Percentiles rank a stretch among this genome's conserved stretches.
These are phyloP conservation scores for Drosophila nannoptera DNA, from an alignment of 1,140 invertebrate genomes.

Conservation along the genomic window DNA sequence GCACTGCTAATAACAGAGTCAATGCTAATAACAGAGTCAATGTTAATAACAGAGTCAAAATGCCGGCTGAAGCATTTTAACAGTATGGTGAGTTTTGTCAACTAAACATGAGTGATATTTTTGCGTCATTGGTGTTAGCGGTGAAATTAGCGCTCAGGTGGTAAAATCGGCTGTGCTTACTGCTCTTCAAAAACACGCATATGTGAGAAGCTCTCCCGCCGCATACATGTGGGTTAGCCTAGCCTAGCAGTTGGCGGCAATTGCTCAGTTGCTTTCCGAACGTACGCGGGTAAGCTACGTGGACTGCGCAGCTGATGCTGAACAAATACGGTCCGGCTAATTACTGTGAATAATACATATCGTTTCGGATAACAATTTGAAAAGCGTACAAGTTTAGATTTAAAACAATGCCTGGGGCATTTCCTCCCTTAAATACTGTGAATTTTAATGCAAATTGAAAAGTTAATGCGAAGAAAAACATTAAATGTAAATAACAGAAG, in stretches of 20 bases:
- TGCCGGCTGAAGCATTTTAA: too few species aligned
- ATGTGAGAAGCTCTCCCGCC: slow-evolving; percentile 10
- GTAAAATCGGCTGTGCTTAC: slow-evolving; percentile 14
- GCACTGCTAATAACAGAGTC: neutral
- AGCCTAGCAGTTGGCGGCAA: slow-evolving; percentile 13
- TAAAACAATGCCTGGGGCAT: slow-evolving; percentile 15
- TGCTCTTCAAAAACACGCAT: slow-evolving; percentile 17
- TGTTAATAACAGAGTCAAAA: too few species aligned
- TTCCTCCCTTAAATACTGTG: slow-evolving; percentile 3
- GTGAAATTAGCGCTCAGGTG: slow-evolving; percentile 20
- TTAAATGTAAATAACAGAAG: slow-evolving; percentile 5
- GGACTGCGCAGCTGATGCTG: neutral
- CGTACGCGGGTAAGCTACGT: slow-evolving; percentile 18
- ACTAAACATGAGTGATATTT: neutral
- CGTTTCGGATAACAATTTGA: slow-evolving; percentile 15
- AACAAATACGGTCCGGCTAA: slow-evolving; percentile 8
- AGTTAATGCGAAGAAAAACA: neutral
- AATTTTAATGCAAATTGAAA: slow-evolving; percentile 5
- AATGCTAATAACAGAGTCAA: neutral
- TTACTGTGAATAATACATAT: slow-evolving; percentile 23
- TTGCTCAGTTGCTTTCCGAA: slow-evolving; percentile 34
- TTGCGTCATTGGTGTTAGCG: slow-evolving; percentile 17
- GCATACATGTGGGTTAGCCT: slow-evolving; percentile 12
- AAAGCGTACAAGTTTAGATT: slow-evolving; percentile 11
- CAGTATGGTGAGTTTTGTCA: neutral